Evolutionary conservation across 2,888 invertebrate species (phyloP), one percentile per base, ranked within the genome.

Genomic region (Epirrita christyi): DNA sequence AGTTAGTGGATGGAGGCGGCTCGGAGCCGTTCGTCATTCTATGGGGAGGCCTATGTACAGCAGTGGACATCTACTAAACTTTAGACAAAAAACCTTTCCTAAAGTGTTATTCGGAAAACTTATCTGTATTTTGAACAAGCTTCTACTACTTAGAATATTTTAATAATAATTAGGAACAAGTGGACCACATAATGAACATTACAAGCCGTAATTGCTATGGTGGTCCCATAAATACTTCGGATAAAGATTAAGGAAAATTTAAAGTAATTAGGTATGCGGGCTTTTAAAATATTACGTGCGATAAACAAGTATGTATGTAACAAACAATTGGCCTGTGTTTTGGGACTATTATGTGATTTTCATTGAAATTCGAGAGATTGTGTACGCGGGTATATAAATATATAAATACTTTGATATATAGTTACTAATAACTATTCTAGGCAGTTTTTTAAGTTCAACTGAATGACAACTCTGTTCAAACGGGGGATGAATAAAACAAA

Each of bases 211-310:
- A 83, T 79, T 75, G 67, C 71, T 66, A 75, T 85, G 78, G 80
- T 72, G 83, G 87, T 77, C 78, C 73, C 86, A 87, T 90, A 87
- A 89, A 90, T 83, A 83, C 81, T 71, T 69, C 73, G 79, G 83
- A 85, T 86, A 86, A 84, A 81, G 67, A 64, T 68, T 69, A 63
- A 59, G 62, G 74, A 75, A 74, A 74, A 61, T 49, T 62, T 72
- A 64, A 63, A 64, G 73, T 75, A 71, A 80, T 81, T 78, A 77
- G 68, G 66, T 70, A 88, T 88, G 85, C 86, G 88, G 88, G 88
- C 69, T 70, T 74, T 76, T 70, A 73, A 68, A 77, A 75, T 75
- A 73, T 59, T 58, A 61, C 63, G 28, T 32, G 49, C 53, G 59
- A 55, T 62, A 55, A 57, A 54, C 38, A 46, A 46, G 44, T 41